Conservation (phyloP, 2,113 vertebrate species). For the Hystrix brachyura region DNA sequence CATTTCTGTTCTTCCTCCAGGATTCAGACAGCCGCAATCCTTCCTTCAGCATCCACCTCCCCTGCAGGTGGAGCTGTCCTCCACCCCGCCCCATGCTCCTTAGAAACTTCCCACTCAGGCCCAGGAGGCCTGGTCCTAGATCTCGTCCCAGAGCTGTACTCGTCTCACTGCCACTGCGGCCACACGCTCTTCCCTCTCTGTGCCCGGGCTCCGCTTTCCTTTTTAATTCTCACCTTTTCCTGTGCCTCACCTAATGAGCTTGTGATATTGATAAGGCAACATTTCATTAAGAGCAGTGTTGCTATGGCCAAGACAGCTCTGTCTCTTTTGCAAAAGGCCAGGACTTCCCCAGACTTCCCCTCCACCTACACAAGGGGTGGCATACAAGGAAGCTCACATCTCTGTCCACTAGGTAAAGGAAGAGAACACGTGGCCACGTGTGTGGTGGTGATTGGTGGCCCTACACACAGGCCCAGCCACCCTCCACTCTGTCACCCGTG, state of each 20-base stretch:
- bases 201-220: neutral
- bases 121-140: neutral
- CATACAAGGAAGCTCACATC: neutral
- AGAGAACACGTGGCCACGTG: neutral
- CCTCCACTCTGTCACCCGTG: neutral
- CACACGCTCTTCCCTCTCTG: neutral
- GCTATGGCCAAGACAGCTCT: neutral
- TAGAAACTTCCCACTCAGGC: neutral
- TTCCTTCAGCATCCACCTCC: neutral
- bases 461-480: too few species aligned
- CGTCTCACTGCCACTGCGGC: neutral
- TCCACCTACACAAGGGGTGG: neutral
- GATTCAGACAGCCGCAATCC: neutral
- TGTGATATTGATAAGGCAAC: neutral
- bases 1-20: slow-evolving; percentile 20
- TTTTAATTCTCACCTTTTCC: neutral
- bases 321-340: neutral
- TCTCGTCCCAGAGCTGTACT: neutral
- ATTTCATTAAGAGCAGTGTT: neutral
- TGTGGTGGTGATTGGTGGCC: neutral
- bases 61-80: neutral
- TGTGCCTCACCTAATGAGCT: neutral
- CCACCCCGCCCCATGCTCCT: rapidly evolving
- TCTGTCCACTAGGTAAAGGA: neutral
- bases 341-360: neutral